phyloP scores from a whole-genome alignment of 2,888 invertebrate genomes.

The Amiota mariae region DNA sequence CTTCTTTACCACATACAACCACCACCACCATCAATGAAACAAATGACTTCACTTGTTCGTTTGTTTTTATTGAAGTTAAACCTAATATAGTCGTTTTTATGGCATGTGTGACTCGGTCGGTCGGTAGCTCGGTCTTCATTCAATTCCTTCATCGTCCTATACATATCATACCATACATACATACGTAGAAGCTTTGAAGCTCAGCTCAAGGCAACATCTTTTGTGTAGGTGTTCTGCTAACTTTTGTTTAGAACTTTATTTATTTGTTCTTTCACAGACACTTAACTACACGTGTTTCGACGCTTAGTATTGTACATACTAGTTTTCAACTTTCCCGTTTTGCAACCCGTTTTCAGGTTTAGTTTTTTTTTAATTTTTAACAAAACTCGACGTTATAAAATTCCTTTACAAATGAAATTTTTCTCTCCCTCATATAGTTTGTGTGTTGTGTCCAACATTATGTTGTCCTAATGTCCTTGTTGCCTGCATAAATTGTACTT shows the following conservation, averaged over 20 bases:
- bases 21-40: too few relatives aligned
- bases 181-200: too few relatives aligned
- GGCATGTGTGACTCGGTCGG: neutral
- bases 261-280: conserved; percentile 14
- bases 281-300: conserved; percentile 24
- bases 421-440: neutral
- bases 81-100: conserved; percentile 25
- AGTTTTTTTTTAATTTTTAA: conserved; percentile 19
- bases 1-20: neutral
- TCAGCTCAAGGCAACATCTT: neutral
- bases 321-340: neutral
- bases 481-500: conserved; percentile 6
- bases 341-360: neutral
- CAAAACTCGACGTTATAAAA: neutral
- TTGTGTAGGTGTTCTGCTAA: neutral
- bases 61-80: conserved; percentile 22
- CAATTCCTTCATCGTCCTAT: too few relatives aligned
- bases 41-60: neutral
- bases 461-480: neutral
- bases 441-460: neutral
- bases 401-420: conserved; percentile 16
- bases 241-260: conserved; percentile 26
- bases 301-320: neutral
- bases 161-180: too few relatives aligned
- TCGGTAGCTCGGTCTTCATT: too few relatives aligned